These are phyloP conservation scores for Chalcis sispes DNA, from an alignment of 2,888 invertebrate genomes.

Conservation along the genomic window DNA sequence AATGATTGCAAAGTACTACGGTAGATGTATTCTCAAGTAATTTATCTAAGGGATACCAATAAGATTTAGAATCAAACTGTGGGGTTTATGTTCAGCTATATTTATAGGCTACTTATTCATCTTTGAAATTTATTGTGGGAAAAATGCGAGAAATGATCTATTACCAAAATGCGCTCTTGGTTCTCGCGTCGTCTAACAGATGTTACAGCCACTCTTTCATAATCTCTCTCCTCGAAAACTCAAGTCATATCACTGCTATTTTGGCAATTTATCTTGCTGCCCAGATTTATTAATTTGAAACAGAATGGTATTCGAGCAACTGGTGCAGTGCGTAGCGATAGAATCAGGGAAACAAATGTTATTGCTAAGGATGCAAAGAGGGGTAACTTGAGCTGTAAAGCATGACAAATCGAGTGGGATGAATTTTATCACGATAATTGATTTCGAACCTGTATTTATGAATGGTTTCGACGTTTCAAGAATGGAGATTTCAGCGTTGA, in stretches of 20 bases:
- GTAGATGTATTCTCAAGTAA: too few relatives aligned
- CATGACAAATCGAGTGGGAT: constrained; percentile 20
- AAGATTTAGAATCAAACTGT: too few relatives aligned
- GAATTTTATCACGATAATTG: constrained; percentile 31
- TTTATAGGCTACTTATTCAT: too few relatives aligned
- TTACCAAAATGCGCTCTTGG: constrained; percentile 26
- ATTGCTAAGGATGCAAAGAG: constrained; percentile 20
- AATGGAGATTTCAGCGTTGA: too few relatives aligned
- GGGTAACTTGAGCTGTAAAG: constrained; percentile 32
- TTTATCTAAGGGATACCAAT: too few relatives aligned
- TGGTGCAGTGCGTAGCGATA: constrained; percentile 29
- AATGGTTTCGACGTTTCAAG: too few relatives aligned
- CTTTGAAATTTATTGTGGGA: constrained; percentile 12
- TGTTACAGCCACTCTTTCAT: constrained; percentile 1
- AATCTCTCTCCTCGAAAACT: constrained; percentile 9
- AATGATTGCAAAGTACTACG: too few relatives aligned
- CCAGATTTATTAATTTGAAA: constrained; percentile 44
- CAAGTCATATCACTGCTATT: constrained; percentile 34
- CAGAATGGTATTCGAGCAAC: constrained; percentile 35
- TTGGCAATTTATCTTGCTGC: constrained; percentile 36
- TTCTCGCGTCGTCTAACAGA: constrained; percentile 5
- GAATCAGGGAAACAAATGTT: constrained; percentile 17
- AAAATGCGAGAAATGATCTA: too few relatives aligned
- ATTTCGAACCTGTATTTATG: constrained; percentile 27
- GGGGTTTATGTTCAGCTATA: too few relatives aligned